Percentiles rank a stretch among this genome's conserved stretches.
These are phyloP conservation scores for Heliconius ismenius DNA, from an alignment of 2,888 invertebrate genomes.

Conservation along the genomic window DNA sequence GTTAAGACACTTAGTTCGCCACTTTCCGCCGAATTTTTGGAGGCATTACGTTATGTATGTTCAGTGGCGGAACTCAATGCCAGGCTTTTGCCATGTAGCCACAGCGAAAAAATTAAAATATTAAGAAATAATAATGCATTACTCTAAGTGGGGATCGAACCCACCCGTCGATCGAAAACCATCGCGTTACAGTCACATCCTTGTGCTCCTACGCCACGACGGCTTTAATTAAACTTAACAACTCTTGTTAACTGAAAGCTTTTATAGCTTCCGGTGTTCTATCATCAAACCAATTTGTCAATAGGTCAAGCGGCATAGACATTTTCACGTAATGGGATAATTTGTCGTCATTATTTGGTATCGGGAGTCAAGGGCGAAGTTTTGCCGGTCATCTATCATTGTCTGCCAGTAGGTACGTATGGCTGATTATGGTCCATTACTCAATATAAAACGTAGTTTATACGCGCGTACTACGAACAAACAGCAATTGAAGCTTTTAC, in stretches of 20 bases:
- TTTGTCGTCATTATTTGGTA: conserved; percentile 66
- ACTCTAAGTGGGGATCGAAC: too few relatives aligned
- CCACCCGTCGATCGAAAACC: too few relatives aligned
- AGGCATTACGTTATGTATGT: too few relatives aligned
- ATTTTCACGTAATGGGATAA: conserved; percentile 58
- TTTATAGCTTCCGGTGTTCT: conserved; percentile 42
- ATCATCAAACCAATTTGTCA: conserved; percentile 46
- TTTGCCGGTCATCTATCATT: conserved; percentile 57
- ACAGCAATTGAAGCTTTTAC: conserved; percentile 7
- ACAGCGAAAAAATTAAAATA: too few relatives aligned
- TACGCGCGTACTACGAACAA: not conserved
- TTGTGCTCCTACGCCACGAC: too few relatives aligned
- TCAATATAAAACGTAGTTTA: conserved; percentile 13
- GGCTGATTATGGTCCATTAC: conserved; percentile 33
- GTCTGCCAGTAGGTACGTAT: conserved; percentile 49
- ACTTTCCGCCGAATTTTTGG: too few relatives aligned
- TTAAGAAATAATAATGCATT: too few relatives aligned
- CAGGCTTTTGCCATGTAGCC: too few relatives aligned
- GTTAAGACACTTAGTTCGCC: too few relatives aligned
- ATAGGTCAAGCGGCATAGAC: conserved; percentile 48
- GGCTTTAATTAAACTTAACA: too few relatives aligned
- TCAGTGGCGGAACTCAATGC: too few relatives aligned
- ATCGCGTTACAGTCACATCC: too few relatives aligned
- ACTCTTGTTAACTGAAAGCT: conserved; percentile 31
- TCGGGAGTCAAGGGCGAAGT: conserved; percentile 58